These are phyloP conservation scores for Aphodius granarius DNA, from an alignment of 2,888 invertebrate genomes.

Conservation along the genomic window DNA sequence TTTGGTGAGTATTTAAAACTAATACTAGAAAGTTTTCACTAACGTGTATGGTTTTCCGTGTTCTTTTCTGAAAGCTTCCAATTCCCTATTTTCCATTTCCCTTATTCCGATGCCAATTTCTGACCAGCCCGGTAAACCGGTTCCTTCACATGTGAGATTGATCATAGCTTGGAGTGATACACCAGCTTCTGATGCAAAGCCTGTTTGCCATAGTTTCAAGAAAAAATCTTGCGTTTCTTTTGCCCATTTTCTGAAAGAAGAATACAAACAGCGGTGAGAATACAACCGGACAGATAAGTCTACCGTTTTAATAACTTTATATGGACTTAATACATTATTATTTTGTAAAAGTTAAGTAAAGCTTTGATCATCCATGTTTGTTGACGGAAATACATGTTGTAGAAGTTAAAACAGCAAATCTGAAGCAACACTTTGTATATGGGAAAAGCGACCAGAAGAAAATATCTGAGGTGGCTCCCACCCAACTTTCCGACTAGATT, in stretches of 20 bases:
- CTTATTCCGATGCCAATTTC: constrained; percentile 54
- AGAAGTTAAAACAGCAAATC: too few relatives aligned
- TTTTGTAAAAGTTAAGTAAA: too few relatives aligned
- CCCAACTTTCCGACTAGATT: too few relatives aligned
- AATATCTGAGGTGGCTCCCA: too few relatives aligned
- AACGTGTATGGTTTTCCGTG: constrained; percentile 52
- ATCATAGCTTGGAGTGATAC: constrained; percentile 54
- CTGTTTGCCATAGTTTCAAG: constrained; percentile 63
- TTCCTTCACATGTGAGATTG: constrained; percentile 46
- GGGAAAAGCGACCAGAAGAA: too few relatives aligned
- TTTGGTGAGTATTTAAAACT: not conserved
- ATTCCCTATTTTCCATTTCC: constrained; percentile 43
- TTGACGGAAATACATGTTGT: too few relatives aligned
- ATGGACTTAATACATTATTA: too few relatives aligned
- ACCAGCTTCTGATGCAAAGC: constrained; percentile 55
- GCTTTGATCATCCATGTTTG: too few relatives aligned
- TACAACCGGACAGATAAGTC: too few relatives aligned
- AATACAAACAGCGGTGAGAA: too few relatives aligned
- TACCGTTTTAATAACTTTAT: too few relatives aligned
- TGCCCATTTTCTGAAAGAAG: constrained; percentile 64
- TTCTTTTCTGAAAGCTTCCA: constrained; percentile 49
- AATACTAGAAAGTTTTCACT: constrained; percentile 22
- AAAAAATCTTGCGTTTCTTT: constrained; percentile 61
- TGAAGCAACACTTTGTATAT: too few relatives aligned
- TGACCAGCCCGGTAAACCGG: constrained; percentile 48